Percentiles rank a stretch among this genome's conserved stretches.
Conservation (phyloP, 2,888 invertebrate genomes). For the Caenorhabditis zanzibari region DNA sequence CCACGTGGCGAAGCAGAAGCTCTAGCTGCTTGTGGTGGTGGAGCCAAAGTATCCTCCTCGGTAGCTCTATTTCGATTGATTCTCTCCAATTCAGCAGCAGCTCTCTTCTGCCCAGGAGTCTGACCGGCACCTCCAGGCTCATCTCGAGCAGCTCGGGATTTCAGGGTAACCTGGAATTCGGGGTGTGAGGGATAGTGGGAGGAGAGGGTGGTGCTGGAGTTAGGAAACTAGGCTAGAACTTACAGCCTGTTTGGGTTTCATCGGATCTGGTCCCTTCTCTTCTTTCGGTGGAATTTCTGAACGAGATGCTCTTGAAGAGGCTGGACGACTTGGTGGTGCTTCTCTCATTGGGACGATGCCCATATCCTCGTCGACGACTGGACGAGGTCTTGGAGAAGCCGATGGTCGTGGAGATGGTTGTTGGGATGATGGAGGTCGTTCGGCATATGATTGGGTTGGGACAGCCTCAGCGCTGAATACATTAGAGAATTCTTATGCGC, state of each 20-base stretch:
- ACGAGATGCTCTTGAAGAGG: slow-evolving; percentile 67
- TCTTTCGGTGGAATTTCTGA: slow-evolving; percentile 69
- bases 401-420: slow-evolving; percentile 57
- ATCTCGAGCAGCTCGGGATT: slow-evolving; percentile 74
- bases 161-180: slow-evolving; percentile 68
- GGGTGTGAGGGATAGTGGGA: background rate
- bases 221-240: background rate
- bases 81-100: slow-evolving; percentile 81
- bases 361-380: slow-evolving; percentile 80
- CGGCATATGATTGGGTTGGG: slow-evolving; percentile 61
- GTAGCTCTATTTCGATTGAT: slow-evolving; percentile 76
- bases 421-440: slow-evolving; percentile 48
- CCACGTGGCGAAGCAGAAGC: slow-evolving; percentile 62
- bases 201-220: background rate
- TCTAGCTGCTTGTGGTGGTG: slow-evolving; percentile 57
- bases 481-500: background rate
- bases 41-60: slow-evolving; percentile 64
- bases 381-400: slow-evolving; percentile 65
- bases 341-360: slow-evolving; percentile 76
- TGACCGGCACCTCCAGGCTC: slow-evolving; percentile 73
- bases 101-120: slow-evolving; percentile 81
- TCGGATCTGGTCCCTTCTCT: slow-evolving; percentile 76
- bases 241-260: slow-evolving; percentile 80
- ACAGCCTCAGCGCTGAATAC: slow-evolving; percentile 52
- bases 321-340: slow-evolving; percentile 57